Conservation (phyloP, 2,888 invertebrate genomes). For the Alentia gelatinosa region DNA sequence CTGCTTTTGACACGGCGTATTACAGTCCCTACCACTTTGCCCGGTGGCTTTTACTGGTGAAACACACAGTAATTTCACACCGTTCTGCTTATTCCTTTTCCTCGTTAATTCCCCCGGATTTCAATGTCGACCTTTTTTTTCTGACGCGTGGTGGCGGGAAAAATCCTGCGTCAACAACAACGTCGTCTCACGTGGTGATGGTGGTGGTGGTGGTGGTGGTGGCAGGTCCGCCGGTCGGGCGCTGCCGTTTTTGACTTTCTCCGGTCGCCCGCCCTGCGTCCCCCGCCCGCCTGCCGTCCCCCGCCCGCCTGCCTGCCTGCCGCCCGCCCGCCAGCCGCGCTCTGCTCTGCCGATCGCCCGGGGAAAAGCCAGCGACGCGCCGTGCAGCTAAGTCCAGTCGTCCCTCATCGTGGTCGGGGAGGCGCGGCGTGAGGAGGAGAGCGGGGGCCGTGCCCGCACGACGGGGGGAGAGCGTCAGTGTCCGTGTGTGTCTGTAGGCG, state of each 20-base stretch:
- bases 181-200: not conserved
- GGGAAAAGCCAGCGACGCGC: not conserved
- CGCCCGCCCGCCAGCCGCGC: not conserved
- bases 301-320: not conserved
- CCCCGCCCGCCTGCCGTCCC: not conserved
- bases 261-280: not conserved
- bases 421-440: not conserved
- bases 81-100: too few relatives aligned
- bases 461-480: not conserved
- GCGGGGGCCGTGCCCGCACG: not conserved
- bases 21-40: too few relatives aligned
- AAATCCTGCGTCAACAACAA: not conserved
- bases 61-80: too few relatives aligned
- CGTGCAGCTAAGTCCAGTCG: constrained; percentile 1
- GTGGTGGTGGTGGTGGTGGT: too few relatives aligned
- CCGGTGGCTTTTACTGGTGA: too few relatives aligned
- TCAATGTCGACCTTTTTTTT: too few relatives aligned
- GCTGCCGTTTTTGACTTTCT: not conserved
- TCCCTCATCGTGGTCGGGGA: not conserved
- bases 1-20: not conserved
- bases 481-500: not conserved
- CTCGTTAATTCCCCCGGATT: too few relatives aligned
- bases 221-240: not conserved
- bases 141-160: too few relatives aligned
- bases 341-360: not conserved